Conservation (phyloP, 2,797 vertebrate genomes). For the Falco biarmicus region DNA sequence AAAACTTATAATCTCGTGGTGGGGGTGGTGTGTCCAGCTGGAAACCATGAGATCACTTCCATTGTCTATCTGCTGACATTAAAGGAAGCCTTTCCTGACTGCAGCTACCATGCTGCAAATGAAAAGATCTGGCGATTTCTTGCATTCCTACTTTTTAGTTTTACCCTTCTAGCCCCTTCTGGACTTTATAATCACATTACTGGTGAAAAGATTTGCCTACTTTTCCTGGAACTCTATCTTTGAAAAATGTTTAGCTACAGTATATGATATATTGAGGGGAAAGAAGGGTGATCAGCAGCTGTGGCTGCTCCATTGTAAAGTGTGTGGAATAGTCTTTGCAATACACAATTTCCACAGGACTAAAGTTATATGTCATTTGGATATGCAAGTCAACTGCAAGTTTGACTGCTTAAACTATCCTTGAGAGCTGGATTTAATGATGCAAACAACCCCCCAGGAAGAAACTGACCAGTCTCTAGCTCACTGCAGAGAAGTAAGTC, state of each 20-base stretch:
- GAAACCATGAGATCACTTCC: background rate
- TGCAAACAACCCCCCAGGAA: background rate
- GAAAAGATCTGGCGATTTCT: background rate
- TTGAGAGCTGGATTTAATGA: background rate
- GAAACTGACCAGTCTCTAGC: background rate
- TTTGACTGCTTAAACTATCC: background rate
- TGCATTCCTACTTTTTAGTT: background rate
- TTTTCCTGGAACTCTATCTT: background rate
- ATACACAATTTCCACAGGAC: background rate
- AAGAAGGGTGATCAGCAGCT: background rate
- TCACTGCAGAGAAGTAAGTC: background rate
- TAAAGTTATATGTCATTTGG: background rate
- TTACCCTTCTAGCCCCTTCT: background rate
- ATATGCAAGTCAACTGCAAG: background rate
- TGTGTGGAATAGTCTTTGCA: background rate
- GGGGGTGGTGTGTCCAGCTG: background rate
- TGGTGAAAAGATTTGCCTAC: background rate
- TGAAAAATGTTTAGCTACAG: background rate
- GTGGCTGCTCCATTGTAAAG: background rate
- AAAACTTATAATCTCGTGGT: background rate
- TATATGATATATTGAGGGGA: background rate
- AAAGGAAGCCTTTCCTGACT: background rate
- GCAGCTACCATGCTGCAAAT: background rate
- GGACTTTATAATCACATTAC: background rate
- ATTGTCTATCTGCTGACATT: background rate